Percentiles rank a stretch among this genome's conserved stretches.
Conservation (phyloP, 2,888 invertebrate genomes). For the Anthoptus insignis region DNA sequence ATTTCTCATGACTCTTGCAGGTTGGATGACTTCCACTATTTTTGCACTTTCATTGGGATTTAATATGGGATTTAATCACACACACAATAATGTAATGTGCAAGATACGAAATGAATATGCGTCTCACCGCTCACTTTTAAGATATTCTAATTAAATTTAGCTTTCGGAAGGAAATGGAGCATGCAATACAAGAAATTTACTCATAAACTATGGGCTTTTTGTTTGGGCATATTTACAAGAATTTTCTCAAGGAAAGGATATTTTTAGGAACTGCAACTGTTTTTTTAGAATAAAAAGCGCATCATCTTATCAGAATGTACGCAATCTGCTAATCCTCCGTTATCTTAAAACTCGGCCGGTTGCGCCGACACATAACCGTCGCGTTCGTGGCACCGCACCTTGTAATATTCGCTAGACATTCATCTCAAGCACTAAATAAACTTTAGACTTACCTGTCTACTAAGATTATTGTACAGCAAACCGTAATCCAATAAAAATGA, state of each 20-base stretch:
- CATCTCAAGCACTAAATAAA: slow-evolving; percentile 23
- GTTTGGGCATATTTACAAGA: slow-evolving; percentile 36
- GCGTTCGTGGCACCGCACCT: slow-evolving; percentile 69
- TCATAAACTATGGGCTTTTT: slow-evolving; percentile 18
- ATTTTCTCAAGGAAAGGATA: slow-evolving; percentile 1
- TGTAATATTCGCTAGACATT: slow-evolving; percentile 15
- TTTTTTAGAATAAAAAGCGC: slow-evolving; percentile 38
- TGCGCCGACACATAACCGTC: slow-evolving; percentile 60
- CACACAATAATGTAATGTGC: slow-evolving; percentile 30
- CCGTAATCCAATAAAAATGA: slow-evolving; percentile 82
- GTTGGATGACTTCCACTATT: slow-evolving; percentile 23
- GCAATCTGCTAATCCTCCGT: slow-evolving; percentile 81
- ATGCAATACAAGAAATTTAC: slow-evolving; percentile 58
- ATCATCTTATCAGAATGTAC: slow-evolving; percentile 80
- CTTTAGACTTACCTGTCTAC: slow-evolving; percentile 71
- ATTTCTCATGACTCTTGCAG: slow-evolving; percentile 23
- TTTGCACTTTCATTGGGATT: slow-evolving; percentile 29
- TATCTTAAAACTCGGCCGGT: slow-evolving; percentile 67
- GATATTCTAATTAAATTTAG: slow-evolving; percentile 65
- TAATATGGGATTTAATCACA: no score
- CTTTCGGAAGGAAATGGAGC: slow-evolving; percentile 69
- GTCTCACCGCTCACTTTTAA: slow-evolving; percentile 63
- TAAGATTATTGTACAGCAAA: slow-evolving; percentile 73
- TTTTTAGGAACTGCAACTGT: slow-evolving; percentile 14
- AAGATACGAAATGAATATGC: slow-evolving; percentile 27